Percentiles rank a stretch among this genome's conserved stretches.
phyloP scores from a whole-genome alignment of 2,888 invertebrate species.

The Mylabris sibirica region DNA sequence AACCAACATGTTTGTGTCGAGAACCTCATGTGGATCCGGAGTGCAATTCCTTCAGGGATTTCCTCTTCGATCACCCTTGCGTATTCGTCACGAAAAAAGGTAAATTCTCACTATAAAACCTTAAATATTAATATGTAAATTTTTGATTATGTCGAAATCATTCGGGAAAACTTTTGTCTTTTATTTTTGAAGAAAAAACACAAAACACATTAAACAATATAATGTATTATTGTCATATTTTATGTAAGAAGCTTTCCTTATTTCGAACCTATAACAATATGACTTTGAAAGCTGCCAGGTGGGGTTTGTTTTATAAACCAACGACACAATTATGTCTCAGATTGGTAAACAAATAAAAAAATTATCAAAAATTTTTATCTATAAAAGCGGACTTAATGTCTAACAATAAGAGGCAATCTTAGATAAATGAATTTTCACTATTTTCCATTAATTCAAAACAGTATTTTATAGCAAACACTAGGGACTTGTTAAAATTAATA shows the following conservation, averaged over 20 bases:
- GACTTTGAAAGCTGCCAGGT: not conserved
- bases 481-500: constrained; percentile 28
- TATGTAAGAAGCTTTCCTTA: not conserved
- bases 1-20: constrained; percentile 90
- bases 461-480: constrained; percentile 17
- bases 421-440: constrained; percentile 28
- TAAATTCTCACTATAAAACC: constrained; percentile 59
- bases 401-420: not conserved
- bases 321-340: not conserved
- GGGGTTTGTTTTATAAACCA: not conserved
- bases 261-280: not conserved
- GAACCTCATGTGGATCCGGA: constrained; percentile 91
- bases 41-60: constrained; percentile 92
- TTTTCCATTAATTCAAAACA: constrained; percentile 30
- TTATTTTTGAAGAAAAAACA: constrained; percentile 12
- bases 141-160: constrained; percentile 24
- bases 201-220: not conserved
- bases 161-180: constrained; percentile 17
- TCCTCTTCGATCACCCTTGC: constrained; percentile 93
- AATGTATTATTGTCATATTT: not conserved
- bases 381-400: not conserved
- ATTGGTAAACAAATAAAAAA: not conserved
- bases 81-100: constrained; percentile 90
- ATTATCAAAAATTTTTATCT: not conserved
- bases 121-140: constrained; percentile 33